Conservation (phyloP, 2,797 vertebrate species). For the Myiotriccus ornatus region DNA sequence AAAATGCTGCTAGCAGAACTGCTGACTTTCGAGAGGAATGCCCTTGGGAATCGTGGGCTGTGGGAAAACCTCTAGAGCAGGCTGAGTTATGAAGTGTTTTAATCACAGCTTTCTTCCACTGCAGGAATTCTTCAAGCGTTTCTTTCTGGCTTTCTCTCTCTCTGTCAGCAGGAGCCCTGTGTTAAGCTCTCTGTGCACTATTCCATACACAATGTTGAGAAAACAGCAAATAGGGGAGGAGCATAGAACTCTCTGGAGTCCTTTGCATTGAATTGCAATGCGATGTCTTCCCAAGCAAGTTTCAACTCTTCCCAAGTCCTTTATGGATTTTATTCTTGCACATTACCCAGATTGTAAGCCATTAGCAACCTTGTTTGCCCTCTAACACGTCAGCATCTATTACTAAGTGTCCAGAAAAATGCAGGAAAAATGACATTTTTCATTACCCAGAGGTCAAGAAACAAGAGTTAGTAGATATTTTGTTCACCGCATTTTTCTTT, state of each 20-base stretch:
- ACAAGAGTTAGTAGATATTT: background rate
- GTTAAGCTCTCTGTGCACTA: background rate
- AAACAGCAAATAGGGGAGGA: background rate
- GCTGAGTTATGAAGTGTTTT: background rate
- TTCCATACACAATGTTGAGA: accelerated
- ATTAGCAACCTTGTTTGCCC: background rate
- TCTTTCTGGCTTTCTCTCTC: background rate
- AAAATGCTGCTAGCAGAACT: background rate
- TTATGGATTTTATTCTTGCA: background rate
- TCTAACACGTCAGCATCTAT: background rate
- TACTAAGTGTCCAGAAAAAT: background rate
- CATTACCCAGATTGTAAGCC: too few relatives aligned
- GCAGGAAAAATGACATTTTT: background rate
- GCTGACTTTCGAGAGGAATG: background rate
- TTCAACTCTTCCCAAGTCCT: background rate
- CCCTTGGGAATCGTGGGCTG: background rate
- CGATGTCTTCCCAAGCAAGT: background rate
- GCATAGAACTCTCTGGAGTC: background rate
- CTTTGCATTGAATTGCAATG: background rate
- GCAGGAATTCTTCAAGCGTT: background rate
- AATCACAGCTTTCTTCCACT: background rate
- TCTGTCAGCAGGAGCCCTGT: background rate
- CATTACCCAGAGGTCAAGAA: background rate
- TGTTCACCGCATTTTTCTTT: background rate
- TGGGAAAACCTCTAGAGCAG: background rate